Percentiles rank a stretch among this genome's conserved stretches.
Evolutionary conservation across 1,140 invertebrate species (phyloP).

Genomic region (Neelides sp.): DNA sequence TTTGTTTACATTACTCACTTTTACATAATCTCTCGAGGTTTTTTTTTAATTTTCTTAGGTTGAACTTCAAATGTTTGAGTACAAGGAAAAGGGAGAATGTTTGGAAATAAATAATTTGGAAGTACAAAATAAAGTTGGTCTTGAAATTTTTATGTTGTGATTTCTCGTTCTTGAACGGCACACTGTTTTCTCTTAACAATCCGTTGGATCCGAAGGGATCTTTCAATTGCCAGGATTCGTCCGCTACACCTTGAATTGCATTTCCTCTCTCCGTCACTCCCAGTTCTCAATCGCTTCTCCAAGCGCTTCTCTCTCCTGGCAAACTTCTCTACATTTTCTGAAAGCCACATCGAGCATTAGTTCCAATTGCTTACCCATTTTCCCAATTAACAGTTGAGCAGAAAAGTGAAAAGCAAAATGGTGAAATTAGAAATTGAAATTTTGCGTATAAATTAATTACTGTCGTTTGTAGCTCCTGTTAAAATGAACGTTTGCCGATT

Average conservation of each 20-base stretch:
- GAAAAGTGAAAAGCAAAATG: not conserved
- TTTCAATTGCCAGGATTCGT: conserved; percentile 24
- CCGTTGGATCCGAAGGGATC: conserved; percentile 23
- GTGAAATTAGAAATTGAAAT: not conserved
- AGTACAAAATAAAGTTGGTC: too few species aligned
- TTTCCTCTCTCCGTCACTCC: too few species aligned
- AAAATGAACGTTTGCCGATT: conserved; percentile 30
- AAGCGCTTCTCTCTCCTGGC: conserved; percentile 31
- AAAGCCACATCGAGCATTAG: too few species aligned
- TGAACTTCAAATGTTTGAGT: too few species aligned
- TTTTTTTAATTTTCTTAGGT: too few species aligned
- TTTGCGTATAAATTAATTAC: conserved; percentile 16
- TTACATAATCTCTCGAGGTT: too few species aligned
- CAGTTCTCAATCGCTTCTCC: conserved; percentile 21
- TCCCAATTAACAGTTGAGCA: conserved; percentile 7
- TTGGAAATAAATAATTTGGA: too few species aligned
- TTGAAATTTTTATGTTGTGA: conserved; percentile 10
- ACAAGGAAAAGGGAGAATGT: too few species aligned
- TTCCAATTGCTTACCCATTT: not conserved
- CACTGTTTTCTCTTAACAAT: conserved; percentile 16
- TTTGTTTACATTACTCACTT: too few species aligned
- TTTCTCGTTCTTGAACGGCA: conserved; percentile 17
- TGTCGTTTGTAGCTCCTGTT: conserved; percentile 32
- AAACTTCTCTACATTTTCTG: conserved; percentile 32
- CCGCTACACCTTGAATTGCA: conserved; percentile 23